phyloP scores from a whole-genome alignment of 2,888 invertebrate genomes.

The Fragum sueziense region DNA sequence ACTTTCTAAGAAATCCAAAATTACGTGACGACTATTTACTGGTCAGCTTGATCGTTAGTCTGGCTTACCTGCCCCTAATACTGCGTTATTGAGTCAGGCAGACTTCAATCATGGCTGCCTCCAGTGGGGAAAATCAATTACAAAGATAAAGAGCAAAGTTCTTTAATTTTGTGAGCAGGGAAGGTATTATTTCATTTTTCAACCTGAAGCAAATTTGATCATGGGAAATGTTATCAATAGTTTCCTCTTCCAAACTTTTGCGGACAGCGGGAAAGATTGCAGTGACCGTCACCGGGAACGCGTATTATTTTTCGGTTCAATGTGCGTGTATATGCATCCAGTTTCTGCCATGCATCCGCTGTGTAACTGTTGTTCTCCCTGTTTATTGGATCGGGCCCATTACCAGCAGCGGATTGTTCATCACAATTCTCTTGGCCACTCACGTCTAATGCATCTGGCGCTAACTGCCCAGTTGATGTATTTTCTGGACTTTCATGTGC shows the following conservation, averaged over 20 bases:
- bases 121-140: too few relatives aligned
- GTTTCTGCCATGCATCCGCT: conserved; percentile 11
- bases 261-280: conserved; percentile 16
- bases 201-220: not conserved
- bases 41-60: too few relatives aligned
- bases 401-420: too few relatives aligned
- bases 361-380: not conserved
- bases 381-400: not conserved
- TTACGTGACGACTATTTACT: too few relatives aligned
- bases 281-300: conserved; percentile 30
- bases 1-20: too few relatives aligned
- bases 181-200: not conserved
- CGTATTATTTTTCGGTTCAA: not conserved
- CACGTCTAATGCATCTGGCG: not conserved
- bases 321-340: not conserved
- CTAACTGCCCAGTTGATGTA: not conserved
- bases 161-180: too few relatives aligned
- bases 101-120: too few relatives aligned
- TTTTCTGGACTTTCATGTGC: not conserved
- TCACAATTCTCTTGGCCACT: not conserved
- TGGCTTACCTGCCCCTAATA: too few relatives aligned
- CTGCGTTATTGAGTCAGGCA: too few relatives aligned
- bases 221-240: not conserved
- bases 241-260: not conserved
- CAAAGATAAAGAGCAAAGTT: too few relatives aligned